Evolutionary conservation across 2,888 invertebrate genomes (phyloP).

Genomic region (Ptilodon capucinus): DNA sequence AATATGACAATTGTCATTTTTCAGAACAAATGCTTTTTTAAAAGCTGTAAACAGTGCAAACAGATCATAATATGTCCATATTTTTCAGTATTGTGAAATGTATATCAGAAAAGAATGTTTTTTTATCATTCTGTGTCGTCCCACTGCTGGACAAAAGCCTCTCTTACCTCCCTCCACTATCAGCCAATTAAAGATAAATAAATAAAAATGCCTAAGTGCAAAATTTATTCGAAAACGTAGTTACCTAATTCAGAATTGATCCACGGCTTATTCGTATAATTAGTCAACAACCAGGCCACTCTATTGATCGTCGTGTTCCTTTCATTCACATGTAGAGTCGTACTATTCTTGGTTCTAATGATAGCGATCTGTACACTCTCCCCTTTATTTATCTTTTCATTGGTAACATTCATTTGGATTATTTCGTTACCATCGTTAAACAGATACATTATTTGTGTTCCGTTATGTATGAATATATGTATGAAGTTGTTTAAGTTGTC

Average conservation of each 20-base stretch:
- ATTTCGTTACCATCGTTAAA: slow-evolving; percentile 93
- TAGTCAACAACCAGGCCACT: slow-evolving; percentile 86
- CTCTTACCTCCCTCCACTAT: no score
- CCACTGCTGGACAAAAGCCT: no score
- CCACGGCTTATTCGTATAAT: slow-evolving; percentile 94
- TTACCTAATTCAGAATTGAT: slow-evolving; percentile 90
- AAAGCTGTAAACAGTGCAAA: no score
- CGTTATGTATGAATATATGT: slow-evolving; percentile 91
- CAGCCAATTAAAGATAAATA: no score
- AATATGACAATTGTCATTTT: no score
- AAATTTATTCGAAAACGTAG: background rate
- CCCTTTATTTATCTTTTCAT: slow-evolving; percentile 89
- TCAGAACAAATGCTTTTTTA: no score
- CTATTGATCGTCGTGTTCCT: slow-evolving; percentile 87
- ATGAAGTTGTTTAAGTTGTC: slow-evolving; percentile 97
- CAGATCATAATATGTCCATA: no score
- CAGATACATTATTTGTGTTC: slow-evolving; percentile 90
- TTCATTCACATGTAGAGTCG: slow-evolving; percentile 92
- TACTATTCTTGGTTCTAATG: slow-evolving; percentile 86
- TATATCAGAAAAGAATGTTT: no score
- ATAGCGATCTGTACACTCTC: slow-evolving; percentile 95
- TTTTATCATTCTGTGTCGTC: no score
- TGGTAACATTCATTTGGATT: slow-evolving; percentile 89
- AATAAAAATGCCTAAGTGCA: no score
- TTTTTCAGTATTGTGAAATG: no score